A percentile compares a stretch with the other conserved stretches of the same genome.
Conservation (phyloP, 2,888 invertebrate genomes). For the Malacosoma neustria region DNA sequence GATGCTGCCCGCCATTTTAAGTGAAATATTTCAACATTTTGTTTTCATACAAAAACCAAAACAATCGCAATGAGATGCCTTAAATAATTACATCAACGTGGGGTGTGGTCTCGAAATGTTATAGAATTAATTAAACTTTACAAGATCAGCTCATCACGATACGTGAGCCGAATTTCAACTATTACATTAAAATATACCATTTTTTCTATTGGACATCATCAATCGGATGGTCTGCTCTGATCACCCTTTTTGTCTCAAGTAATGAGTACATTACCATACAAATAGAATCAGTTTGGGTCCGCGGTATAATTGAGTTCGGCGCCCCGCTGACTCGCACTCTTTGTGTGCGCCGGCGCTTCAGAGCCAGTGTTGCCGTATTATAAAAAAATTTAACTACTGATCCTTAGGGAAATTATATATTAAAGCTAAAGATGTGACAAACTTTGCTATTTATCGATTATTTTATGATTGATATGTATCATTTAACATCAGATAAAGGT, state of each 20-base stretch:
- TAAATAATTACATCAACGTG: too few relatives aligned
- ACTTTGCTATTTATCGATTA: too few relatives aligned
- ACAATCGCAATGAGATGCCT: too few relatives aligned
- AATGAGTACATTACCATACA: slow-evolving; percentile 72
- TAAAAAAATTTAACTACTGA: too few relatives aligned
- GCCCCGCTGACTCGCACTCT: slow-evolving; percentile 54
- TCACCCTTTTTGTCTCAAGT: slow-evolving; percentile 55
- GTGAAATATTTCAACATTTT: too few relatives aligned
- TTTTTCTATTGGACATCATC: slow-evolving; percentile 16
- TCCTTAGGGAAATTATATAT: too few relatives aligned
- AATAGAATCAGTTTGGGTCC: slow-evolving; percentile 56
- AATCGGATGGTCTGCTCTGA: not conserved
- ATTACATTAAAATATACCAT: slow-evolving; percentile 23
- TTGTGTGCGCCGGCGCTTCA: slow-evolving; percentile 38
- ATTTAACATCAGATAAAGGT: too few relatives aligned
- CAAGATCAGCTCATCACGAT: not conserved
- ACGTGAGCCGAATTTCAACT: slow-evolving; percentile 9
- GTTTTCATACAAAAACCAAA: too few relatives aligned
- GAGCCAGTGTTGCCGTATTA: not conserved
- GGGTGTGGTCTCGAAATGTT: not conserved
- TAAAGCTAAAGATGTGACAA: too few relatives aligned
- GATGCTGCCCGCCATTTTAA: too few relatives aligned
- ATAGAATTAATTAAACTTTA: not conserved
- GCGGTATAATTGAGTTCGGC: slow-evolving; percentile 59
- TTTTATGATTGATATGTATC: too few relatives aligned